phyloP scores from a whole-genome alignment of 2,888 invertebrate species.

The Polylopha cassiicola region DNA sequence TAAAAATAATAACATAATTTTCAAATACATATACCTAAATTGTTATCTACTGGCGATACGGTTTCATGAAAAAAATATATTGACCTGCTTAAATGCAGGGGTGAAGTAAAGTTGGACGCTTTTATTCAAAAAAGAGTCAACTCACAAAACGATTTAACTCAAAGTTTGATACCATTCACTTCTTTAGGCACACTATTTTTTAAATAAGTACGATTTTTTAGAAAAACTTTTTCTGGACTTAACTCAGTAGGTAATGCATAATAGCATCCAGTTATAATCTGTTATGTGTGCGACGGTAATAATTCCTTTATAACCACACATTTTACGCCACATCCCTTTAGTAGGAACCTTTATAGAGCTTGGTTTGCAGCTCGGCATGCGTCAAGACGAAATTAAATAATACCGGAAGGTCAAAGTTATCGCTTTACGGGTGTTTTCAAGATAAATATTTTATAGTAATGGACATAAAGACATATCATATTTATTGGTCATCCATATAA shows the following conservation, averaged over 20 bases:
- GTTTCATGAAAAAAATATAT: no score
- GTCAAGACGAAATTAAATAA: no score
- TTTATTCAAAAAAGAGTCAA: neutral
- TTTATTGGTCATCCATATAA: conserved; percentile 19
- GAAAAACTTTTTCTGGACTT: no score
- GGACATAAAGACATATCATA: conserved; percentile 20
- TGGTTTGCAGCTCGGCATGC: conserved; percentile 9
- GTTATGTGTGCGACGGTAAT: conserved; percentile 18
- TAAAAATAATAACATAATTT: conserved; percentile 30
- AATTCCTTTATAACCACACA: conserved; percentile 16
- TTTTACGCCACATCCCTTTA: conserved; percentile 14
- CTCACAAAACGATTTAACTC: conserved; percentile 3
- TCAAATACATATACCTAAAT: neutral
- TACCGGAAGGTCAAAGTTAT: conserved; percentile 17
- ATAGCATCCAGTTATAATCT: conserved; percentile 13
- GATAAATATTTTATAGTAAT: conserved; percentile 19
- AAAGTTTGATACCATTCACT: no score
- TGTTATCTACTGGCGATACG: no score
- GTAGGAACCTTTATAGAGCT: conserved; percentile 17
- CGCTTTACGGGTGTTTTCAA: conserved; percentile 18
- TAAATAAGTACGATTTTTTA: no score
- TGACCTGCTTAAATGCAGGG: no score
- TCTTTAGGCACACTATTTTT: no score
- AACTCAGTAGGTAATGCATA: conserved; percentile 3
- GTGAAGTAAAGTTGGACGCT: no score